phyloP scores from a whole-genome alignment of 1,140 invertebrate genomes.

The Centruroides sculpturatus region DNA sequence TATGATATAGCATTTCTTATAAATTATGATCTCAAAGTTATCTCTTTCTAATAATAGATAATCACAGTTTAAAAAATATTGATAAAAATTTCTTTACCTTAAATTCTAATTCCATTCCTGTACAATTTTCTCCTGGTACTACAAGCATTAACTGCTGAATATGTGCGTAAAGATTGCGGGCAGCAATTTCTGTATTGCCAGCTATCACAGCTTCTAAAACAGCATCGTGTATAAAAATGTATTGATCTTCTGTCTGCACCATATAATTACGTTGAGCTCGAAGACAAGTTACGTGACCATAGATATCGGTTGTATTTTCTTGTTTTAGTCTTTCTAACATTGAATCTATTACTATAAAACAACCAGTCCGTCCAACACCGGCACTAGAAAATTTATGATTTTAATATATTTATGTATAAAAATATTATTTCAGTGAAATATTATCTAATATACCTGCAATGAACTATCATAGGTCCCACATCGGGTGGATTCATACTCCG shows the following conservation, averaged over 20 bases:
- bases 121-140: slow-evolving; percentile 58
- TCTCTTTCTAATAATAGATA: too few species aligned
- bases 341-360: slow-evolving; percentile 95
- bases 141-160: slow-evolving; percentile 67
- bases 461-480: slow-evolving; percentile 83
- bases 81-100: slow-evolving; percentile 39
- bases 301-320: slow-evolving; percentile 96
- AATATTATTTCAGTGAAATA: not conserved
- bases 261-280: slow-evolving; percentile 94
- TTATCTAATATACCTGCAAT: slow-evolving; percentile 48
- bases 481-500: slow-evolving; percentile 76
- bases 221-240: slow-evolving; percentile 98
- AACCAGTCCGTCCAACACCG: slow-evolving; percentile 94
- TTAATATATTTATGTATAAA: not conserved
- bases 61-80: too few species aligned
- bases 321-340: slow-evolving; percentile 88
- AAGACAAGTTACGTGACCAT: slow-evolving; percentile 94
- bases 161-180: slow-evolving; percentile 79
- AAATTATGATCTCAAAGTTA: too few species aligned
- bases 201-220: slow-evolving; percentile 89
- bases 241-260: slow-evolving; percentile 97
- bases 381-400: slow-evolving; percentile 46
- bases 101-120: slow-evolving; percentile 96
- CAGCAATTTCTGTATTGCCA: slow-evolving; percentile 85
- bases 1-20: too few species aligned